Conservation (phyloP, 2,797 vertebrate genomes). For the Masticophis lateralis region DNA sequence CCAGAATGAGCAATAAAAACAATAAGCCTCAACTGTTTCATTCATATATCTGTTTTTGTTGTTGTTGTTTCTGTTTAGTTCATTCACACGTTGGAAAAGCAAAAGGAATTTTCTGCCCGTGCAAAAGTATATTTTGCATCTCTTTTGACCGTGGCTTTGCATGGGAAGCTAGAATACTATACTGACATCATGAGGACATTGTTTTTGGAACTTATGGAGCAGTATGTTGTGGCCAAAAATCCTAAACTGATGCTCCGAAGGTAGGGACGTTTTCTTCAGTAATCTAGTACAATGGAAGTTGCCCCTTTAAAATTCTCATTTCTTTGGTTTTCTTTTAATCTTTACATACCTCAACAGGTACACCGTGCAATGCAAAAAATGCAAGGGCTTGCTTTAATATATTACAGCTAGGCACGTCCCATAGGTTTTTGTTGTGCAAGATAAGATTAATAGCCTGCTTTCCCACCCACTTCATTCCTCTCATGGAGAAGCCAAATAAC, state of each 20-base stretch:
- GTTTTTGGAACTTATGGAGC: constrained; percentile 92
- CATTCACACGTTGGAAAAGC: constrained; percentile 91
- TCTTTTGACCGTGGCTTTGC: constrained; percentile 92
- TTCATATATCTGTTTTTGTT: constrained; percentile 38
- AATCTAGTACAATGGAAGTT: constrained; percentile 28
- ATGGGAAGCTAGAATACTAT: constrained; percentile 97
- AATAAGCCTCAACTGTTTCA: constrained; percentile 25
- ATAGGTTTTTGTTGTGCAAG: neutral
- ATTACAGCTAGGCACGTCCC: neutral
- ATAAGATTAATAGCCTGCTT: neutral
- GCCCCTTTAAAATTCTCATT: neutral
- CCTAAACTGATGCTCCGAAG: constrained; percentile 97
- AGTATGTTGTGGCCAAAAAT: constrained; percentile 96
- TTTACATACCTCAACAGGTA: neutral
- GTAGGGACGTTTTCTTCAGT: constrained; percentile 68
- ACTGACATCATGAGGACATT: constrained; percentile 96
- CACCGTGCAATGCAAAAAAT: neutral
- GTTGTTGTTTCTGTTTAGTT: constrained; percentile 76
- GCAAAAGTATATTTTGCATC: constrained; percentile 95
- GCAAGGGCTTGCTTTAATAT: neutral
- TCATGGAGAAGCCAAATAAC: neutral
- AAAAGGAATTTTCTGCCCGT: constrained; percentile 91
- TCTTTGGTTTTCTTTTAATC: neutral
- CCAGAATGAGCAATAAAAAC: constrained; percentile 11
- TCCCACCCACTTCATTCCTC: neutral